A percentile compares a stretch with the other conserved stretches of the same genome.
Conservation (phyloP, 1,140 invertebrate genomes). For the Apis mellifera region DNA sequence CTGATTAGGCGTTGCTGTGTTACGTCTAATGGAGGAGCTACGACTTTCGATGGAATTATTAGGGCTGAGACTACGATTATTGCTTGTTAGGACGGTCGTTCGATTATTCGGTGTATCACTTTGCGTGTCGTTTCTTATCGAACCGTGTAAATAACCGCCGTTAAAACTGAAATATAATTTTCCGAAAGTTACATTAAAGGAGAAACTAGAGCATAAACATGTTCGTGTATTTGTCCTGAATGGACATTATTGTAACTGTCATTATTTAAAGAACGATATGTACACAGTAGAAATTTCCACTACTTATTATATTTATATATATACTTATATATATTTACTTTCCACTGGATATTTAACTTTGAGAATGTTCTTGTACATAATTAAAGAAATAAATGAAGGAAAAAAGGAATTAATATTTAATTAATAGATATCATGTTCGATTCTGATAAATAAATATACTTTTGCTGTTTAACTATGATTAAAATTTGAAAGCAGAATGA, state of each 20-base stretch:
- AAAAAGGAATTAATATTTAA: background rate
- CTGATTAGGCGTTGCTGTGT: slow-evolving; percentile 74
- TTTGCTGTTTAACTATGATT: background rate
- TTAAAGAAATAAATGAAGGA: background rate
- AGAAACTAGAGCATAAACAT: background rate
- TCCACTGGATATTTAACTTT: background rate
- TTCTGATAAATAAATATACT: background rate
- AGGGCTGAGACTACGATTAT: slow-evolving; percentile 85
- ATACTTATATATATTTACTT: too few relatives aligned
- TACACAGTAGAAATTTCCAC: background rate
- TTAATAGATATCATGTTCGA: background rate
- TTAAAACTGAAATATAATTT: slow-evolving; percentile 78
- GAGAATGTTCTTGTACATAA: background rate
- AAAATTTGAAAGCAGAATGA: too few relatives aligned
- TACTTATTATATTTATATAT: too few relatives aligned
- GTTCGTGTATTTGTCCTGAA: background rate
- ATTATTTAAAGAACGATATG: background rate
- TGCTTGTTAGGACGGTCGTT: slow-evolving; percentile 78
- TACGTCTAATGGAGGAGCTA: slow-evolving; percentile 74
- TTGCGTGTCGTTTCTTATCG: slow-evolving; percentile 86
- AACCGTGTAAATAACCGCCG: slow-evolving; percentile 83
- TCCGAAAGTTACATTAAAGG: background rate
- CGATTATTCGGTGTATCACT: slow-evolving; percentile 82
- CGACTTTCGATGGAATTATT: slow-evolving; percentile 86
- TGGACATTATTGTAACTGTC: background rate